phyloP scores from a whole-genome alignment of 2,797 vertebrate genomes.

The Martes flavigula region DNA sequence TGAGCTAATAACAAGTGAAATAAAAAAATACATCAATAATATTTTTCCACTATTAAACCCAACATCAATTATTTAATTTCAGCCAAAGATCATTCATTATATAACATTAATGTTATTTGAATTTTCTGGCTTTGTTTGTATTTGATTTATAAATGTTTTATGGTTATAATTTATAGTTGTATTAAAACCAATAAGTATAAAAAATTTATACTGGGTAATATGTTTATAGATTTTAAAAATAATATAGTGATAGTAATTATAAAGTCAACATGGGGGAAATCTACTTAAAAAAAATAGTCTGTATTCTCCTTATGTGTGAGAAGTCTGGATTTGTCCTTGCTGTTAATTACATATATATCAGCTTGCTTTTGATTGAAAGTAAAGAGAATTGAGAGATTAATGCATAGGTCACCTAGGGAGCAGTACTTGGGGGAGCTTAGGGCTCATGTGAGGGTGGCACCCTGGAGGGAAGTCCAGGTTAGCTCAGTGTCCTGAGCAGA shows the following conservation, averaged over 20 bases:
- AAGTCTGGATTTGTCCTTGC: neutral
- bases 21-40: neutral
- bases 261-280: neutral
- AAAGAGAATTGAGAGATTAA: neutral
- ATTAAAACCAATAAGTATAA: neutral
- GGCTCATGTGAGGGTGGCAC: neutral
- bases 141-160: conserved; percentile 22
- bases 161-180: neutral
- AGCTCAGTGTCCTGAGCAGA: neutral
- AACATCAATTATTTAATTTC: conserved; percentile 9
- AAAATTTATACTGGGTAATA: neutral
- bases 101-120: neutral
- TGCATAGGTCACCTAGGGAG: neutral
- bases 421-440: neutral
- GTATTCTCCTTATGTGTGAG: neutral
- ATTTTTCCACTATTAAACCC: neutral
- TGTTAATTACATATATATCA: neutral
- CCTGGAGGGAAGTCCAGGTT: neutral
- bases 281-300: neutral
- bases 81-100: neutral
- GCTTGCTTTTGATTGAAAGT: neutral
- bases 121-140: neutral
- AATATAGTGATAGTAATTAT: neutral
- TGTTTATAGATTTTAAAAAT: neutral
- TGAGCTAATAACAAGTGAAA: neutral